Base-by-base conservation (phyloP, 1,140 invertebrate genomes). In the Heliconius congener region DNA sequence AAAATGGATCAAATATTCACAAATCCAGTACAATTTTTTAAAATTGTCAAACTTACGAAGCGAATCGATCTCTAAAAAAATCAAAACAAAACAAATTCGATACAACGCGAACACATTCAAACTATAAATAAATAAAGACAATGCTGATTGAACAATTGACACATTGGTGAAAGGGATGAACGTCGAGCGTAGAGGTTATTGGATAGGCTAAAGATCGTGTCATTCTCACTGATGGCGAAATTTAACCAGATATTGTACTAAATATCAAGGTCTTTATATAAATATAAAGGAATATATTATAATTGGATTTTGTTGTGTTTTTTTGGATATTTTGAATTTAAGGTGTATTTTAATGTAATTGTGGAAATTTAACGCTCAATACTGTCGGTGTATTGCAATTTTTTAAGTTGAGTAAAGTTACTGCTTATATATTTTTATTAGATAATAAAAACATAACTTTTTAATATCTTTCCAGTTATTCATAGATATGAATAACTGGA, bases 81-180 rank as follows among this genome's bases (percentile, higher is more conserved):
- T 30, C 1, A 30, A 13, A 66, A 66, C 27, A 66, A 66, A 1
- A 11, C 23, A 27, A 9, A 66, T 66, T 30, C 60, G 27, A 66
- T 66, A 66, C 23, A 30, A 66, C n/a, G 18, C n/a, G 19, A 23
- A 23, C 9, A 23, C 27, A 30, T 66, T 66, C 11, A 66, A 66
- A 13, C 23, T 66, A 23, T 23, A 66, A 66, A 66, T 66, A 66
- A 30, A 71, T 75, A 76, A 73, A 80, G 76, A 80, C 79, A 80
- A 80, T 80, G 55, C 23, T 55, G 74, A 80, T 70, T 71, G 79
- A 76, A 57, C 71, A 80, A 80, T 80, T 80, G 74, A 81, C 75
- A 82, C 72, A 72, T 83, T 88, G 92, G 91, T 91, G 91, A 92
- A 93, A 92, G 91, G 91, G 92, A 91, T 93, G 90, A 82, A 82